phyloP scores from a whole-genome alignment of 1,140 invertebrate species.

The Cecropterus lyciades region DNA sequence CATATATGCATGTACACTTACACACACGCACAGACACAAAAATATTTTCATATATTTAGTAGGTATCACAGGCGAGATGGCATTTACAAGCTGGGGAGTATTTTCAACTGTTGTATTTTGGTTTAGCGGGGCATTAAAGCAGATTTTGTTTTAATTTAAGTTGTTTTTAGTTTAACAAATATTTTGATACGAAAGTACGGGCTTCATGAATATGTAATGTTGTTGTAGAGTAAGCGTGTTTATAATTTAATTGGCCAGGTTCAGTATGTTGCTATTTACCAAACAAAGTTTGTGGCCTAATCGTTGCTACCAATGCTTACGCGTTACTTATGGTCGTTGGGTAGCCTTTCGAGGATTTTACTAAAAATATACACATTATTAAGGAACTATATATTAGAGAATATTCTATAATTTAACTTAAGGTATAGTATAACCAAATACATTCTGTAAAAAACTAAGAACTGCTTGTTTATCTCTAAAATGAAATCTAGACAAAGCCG shows the following conservation, averaged over 20 bases:
- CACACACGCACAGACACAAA: background rate
- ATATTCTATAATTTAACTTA: too few species aligned
- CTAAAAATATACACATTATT: too few species aligned
- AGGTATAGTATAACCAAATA: too few species aligned
- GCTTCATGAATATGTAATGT: slow-evolving; percentile 50
- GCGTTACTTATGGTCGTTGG: too few species aligned
- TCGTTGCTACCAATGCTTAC: slow-evolving; percentile 21
- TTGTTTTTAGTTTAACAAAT: slow-evolving; percentile 22
- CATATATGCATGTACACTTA: background rate
- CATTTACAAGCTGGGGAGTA: background rate
- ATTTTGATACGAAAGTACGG: slow-evolving; percentile 27
- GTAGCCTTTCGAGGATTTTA: too few species aligned
- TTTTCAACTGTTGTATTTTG: background rate
- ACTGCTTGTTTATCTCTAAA: too few species aligned
- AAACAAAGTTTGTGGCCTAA: slow-evolving; percentile 44
- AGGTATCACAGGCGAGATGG: too few species aligned
- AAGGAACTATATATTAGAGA: too few species aligned
- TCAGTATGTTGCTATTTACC: slow-evolving; percentile 44
- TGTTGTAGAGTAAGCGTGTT: slow-evolving; percentile 48
- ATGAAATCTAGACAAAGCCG: too few species aligned
- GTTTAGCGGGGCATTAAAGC: background rate
- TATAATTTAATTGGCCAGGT: slow-evolving; percentile 46
- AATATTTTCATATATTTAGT: too few species aligned
- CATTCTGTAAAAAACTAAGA: too few species aligned
- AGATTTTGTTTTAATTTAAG: slow-evolving; percentile 12